phyloP scores from a whole-genome alignment of 2,113 vertebrate species.

The Falcunculus frontatus region DNA sequence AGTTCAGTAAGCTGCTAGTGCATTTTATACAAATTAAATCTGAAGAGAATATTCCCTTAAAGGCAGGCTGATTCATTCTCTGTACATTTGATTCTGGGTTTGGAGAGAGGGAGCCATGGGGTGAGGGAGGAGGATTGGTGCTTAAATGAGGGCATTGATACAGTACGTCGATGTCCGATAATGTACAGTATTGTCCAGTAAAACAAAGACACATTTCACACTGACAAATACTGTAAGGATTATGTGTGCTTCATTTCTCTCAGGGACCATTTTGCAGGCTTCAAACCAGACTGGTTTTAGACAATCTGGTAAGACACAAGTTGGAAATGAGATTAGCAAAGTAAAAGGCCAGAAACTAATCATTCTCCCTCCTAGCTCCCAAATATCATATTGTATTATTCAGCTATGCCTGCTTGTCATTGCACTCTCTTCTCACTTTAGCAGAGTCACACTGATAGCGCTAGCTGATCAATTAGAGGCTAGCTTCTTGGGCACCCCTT shows the following conservation, averaged over 20 bases:
- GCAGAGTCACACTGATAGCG: conserved; percentile 74
- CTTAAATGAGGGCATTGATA: conserved; percentile 29
- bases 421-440: conserved; percentile 72
- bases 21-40: conserved; percentile 61
- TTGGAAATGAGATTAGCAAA: conserved; percentile 67
- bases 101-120: not conserved
- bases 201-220: conserved; percentile 66
- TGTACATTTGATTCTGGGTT: conserved; percentile 8
- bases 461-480: conserved; percentile 81
- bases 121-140: not conserved
- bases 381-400: conserved; percentile 77
- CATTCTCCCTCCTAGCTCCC: conserved; percentile 54
- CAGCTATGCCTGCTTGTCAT: conserved; percentile 75
- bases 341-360: conserved; percentile 73
- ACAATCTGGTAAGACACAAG: conserved; percentile 53
- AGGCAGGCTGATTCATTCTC: conserved; percentile 47
- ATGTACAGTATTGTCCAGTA: conserved; percentile 53
- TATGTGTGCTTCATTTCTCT: conserved; percentile 55
- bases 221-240: conserved; percentile 61
- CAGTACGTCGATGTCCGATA: conserved; percentile 33
- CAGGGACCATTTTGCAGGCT: conserved; percentile 55
- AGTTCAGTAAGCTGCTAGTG: conserved; percentile 54
- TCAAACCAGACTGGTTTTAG: conserved; percentile 58
- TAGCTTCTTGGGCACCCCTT: conserved; percentile 69
- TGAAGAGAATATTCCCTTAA: conserved; percentile 61